Evolutionary conservation across 2,113 vertebrate species (phyloP), one percentile per base, ranked within the genome.

Genomic region (Myxocyprinus asiaticus): DNA sequence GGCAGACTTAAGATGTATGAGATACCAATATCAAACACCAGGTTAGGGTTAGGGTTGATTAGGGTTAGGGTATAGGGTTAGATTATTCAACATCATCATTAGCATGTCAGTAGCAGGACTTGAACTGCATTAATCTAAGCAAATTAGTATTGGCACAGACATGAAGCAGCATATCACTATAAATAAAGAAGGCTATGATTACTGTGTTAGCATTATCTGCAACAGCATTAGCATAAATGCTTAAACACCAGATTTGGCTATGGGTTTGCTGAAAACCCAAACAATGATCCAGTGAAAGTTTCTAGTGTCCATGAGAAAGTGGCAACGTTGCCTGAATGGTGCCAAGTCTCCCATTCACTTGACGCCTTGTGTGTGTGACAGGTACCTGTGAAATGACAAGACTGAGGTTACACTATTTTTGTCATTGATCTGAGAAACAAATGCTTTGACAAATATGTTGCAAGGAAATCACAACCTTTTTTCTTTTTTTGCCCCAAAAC

Each of bases 331-430:
- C 51, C 42, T 86, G 86, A 73, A 93, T 90, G 14, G 81, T 93
- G 78, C 93, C 90, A 82, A 92, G 87, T 66, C 89, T 89, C 63
- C 92, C 91, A 7, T 93, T 93, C 78, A 94, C 91, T 83, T 91
- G 82, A 66, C 92, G 44, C 0, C 92, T 94, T 83, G 92, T 94
- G 70, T 69, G 83, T 74, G 90, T 86, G 44, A 72, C 83, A 14
- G 90, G 79, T 2, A 94, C 90, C 93, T 94, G 77, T 81, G 76
- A 42, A 63, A 79, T 78, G 65, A 63, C 84, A 77, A 33, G 22
- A 1, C 22, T 33, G 22, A 33, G 22, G 22, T 33, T 33, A 33
- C 22, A 33, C 22, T 33, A 33, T 33, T 33, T 33, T 33, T 33
- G 22, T 33, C 22, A 33, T 33, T 33, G 22, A 33, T 1, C 22